Evolutionary conservation across 2,888 invertebrate genomes (phyloP).

Genomic region (Trissoscelio sp.): DNA sequence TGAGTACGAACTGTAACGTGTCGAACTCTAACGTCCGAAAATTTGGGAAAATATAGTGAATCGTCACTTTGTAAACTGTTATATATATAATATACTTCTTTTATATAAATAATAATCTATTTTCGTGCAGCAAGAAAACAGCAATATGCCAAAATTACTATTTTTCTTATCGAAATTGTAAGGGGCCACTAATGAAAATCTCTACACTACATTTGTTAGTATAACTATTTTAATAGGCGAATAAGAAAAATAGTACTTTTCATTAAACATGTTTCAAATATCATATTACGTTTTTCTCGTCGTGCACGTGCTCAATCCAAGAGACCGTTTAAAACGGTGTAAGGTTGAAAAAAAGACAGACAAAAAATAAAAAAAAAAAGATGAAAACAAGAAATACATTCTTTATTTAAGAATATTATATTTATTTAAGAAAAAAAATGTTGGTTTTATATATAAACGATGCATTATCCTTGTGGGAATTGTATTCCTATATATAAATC

Average conservation of each 20-base stretch:
- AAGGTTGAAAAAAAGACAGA: neutral
- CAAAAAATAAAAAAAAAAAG: too few relatives aligned
- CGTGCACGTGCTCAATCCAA: slow-evolving; percentile 52
- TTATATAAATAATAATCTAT: slow-evolving; percentile 22
- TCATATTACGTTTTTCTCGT: slow-evolving; percentile 30
- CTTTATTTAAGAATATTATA: too few relatives aligned
- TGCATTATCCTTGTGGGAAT: neutral
- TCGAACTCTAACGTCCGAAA: neutral
- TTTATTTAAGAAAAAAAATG: slow-evolving; percentile 1
- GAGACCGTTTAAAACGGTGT: neutral
- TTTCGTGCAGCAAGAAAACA: slow-evolving; percentile 38
- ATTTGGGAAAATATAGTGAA: slow-evolving; percentile 47
- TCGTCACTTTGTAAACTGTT: slow-evolving; percentile 23
- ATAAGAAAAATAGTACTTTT: slow-evolving; percentile 58
- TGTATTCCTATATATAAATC: slow-evolving; percentile 5
- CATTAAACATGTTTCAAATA: too few relatives aligned
- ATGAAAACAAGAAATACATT: slow-evolving; percentile 3
- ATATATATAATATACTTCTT: slow-evolving; percentile 25
- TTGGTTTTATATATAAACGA: slow-evolving; percentile 1
- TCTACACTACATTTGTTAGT: neutral
- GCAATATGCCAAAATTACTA: slow-evolving; percentile 31
- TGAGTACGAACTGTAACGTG: slow-evolving; percentile 38
- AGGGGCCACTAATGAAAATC: too few relatives aligned
- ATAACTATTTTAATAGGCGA: neutral
- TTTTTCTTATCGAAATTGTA: slow-evolving; percentile 52